Percentiles rank a stretch among this genome's conserved stretches.
These are phyloP conservation scores for Sceloporus tristichus DNA, from an alignment of 2,113 vertebrate genomes.

Conservation along the genomic window DNA sequence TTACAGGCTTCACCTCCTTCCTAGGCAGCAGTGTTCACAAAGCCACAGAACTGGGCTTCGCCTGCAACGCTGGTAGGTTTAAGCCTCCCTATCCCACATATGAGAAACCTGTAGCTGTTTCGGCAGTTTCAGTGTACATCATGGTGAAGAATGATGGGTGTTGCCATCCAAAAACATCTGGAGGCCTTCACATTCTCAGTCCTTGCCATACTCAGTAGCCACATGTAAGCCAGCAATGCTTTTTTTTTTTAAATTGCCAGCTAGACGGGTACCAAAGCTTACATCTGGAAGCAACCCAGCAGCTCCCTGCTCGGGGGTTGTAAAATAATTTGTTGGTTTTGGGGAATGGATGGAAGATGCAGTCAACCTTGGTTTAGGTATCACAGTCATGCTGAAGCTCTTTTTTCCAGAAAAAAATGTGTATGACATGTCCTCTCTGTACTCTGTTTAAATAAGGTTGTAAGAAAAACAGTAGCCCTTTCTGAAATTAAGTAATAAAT, in stretches of 20 bases:
- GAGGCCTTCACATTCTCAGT: not conserved
- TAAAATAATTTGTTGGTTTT: not conserved
- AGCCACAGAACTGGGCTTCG: not conserved
- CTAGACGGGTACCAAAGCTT: not conserved
- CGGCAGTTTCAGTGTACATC: too few species aligned
- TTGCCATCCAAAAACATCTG: too few species aligned
- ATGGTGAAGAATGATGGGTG: too few species aligned
- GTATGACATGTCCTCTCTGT: not conserved
- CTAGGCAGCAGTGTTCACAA: not conserved
- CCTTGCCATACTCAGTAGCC: not conserved
- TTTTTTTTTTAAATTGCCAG: not conserved
- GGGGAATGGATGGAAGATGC: not conserved
- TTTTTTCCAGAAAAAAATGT: not conserved
- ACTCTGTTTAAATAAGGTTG: not conserved
- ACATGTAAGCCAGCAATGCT: not conserved
- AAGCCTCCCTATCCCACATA: not conserved
- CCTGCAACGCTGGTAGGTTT: not conserved
- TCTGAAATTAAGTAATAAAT: not conserved
- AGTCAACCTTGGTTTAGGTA: not conserved
- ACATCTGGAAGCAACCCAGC: not conserved
- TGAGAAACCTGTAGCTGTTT: too few species aligned
- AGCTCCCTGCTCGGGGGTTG: too few species aligned
- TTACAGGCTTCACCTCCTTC: not conserved
- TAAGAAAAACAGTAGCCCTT: not conserved
- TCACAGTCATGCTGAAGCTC: not conserved